Evolutionary conservation across 1,140 invertebrate genomes (phyloP).

Genomic region (Rhyacophila brunnea): DNA sequence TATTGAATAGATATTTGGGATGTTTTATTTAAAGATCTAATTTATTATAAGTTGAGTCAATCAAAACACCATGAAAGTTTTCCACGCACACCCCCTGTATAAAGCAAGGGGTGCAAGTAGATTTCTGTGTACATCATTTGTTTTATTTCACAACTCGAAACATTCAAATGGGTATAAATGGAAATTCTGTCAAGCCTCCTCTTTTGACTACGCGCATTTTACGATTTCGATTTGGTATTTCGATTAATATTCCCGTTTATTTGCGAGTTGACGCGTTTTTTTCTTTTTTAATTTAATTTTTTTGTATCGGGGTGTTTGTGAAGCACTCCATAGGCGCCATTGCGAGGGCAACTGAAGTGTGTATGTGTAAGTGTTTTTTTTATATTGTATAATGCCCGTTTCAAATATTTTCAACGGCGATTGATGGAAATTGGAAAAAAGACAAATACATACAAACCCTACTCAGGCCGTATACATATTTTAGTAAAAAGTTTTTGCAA

Average conservation of each 20-base stretch:
- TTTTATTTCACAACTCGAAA: constrained; percentile 40
- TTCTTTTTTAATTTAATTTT: constrained; percentile 33
- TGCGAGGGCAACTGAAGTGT: background rate
- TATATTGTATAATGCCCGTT: constrained; percentile 5
- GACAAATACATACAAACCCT: constrained; percentile 10
- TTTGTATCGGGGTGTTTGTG: constrained; percentile 29
- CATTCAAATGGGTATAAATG: constrained; percentile 37
- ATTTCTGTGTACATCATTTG: constrained; percentile 56
- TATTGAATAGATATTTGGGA: too few relatives aligned
- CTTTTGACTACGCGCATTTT: constrained; percentile 32
- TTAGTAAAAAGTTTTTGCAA: too few relatives aligned
- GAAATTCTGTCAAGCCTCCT: constrained; percentile 35
- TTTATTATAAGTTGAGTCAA: too few relatives aligned
- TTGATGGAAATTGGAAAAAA: constrained; percentile 19
- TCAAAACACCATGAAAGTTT: too few relatives aligned
- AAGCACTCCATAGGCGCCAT: constrained; percentile 23
- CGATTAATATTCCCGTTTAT: constrained; percentile 36
- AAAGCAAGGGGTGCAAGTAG: constrained; percentile 50
- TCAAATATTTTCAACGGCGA: constrained; percentile 22
- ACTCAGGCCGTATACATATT: constrained; percentile 1
- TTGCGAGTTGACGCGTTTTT: constrained; percentile 28
- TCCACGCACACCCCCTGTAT: constrained; percentile 17
- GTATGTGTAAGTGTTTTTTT: background rate
- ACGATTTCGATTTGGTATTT: constrained; percentile 35
- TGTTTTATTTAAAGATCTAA: too few relatives aligned